Conservation (phyloP, 1,140 invertebrate species). For the Lamellibrachia luymesi region DNA sequence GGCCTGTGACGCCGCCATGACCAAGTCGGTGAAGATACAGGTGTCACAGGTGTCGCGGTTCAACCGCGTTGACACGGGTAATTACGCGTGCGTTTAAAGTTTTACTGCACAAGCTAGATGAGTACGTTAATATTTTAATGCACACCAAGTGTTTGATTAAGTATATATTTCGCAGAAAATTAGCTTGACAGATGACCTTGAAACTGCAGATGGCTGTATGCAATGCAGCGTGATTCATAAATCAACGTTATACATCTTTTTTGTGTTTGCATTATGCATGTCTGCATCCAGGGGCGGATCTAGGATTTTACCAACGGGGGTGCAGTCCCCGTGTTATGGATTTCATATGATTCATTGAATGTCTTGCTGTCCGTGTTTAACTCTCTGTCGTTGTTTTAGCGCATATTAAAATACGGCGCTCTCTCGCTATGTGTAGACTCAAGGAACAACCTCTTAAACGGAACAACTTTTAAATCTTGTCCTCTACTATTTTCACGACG, state of each 20-base stretch:
- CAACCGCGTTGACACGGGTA: neutral
- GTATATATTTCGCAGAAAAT: neutral
- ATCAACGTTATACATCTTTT: neutral
- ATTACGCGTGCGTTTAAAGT: neutral
- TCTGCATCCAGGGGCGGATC: too few relatives aligned
- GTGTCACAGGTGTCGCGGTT: neutral
- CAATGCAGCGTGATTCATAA: neutral
- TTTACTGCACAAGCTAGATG: neutral
- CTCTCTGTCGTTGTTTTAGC: too few relatives aligned
- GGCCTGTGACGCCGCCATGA: neutral
- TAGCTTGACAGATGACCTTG: neutral
- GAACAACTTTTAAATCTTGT: too few relatives aligned
- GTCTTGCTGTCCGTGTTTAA: too few relatives aligned
- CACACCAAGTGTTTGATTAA: neutral
- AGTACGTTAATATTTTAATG: neutral
- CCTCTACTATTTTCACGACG: too few relatives aligned
- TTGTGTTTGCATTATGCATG: too few relatives aligned
- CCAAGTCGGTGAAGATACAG: neutral
- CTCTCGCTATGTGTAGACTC: too few relatives aligned
- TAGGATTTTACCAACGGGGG: too few relatives aligned
- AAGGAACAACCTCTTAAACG: too few relatives aligned
- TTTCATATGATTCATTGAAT: too few relatives aligned
- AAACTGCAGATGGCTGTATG: neutral
- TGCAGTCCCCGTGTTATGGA: too few relatives aligned
- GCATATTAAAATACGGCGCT: too few relatives aligned